Evolutionary conservation across 2,888 invertebrate species (phyloP).

Genomic region (Choristoneura rosaceana): DNA sequence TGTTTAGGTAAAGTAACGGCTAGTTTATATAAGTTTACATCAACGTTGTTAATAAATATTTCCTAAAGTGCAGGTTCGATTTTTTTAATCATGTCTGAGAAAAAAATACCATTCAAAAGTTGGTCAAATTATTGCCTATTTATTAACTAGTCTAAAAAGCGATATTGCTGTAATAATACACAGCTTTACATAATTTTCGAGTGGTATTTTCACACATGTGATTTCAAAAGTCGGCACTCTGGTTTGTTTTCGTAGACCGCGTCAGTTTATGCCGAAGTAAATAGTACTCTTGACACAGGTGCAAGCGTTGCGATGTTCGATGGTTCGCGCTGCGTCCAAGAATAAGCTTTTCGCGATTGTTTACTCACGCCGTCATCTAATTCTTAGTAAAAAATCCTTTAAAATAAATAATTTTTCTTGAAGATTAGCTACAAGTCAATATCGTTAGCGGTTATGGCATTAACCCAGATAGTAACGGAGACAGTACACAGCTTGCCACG

Average conservation of each 20-base stretch:
- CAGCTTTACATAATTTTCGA: too few species aligned
- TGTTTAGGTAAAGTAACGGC: background rate
- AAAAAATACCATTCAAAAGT: too few species aligned
- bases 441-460: slow-evolving; percentile 52
- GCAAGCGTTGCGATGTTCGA: slow-evolving; percentile 66
- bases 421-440: slow-evolving; percentile 25
- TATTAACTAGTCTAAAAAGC: too few species aligned
- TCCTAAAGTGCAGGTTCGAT: background rate
- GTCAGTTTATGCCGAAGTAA: slow-evolving; percentile 57
- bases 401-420: slow-evolving; percentile 13
- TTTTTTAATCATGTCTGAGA: too few species aligned
- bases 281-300: slow-evolving; percentile 76
- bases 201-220: too few species aligned
- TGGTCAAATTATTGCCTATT: too few species aligned
- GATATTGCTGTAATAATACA: too few species aligned
- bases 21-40: background rate
- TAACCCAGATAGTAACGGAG: slow-evolving; percentile 49
- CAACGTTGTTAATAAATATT: background rate
- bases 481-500: slow-evolving; percentile 41
- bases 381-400: background rate
- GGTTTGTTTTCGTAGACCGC: slow-evolving; percentile 22
- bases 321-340: slow-evolving; percentile 55
- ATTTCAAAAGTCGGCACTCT: background rate
- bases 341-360: slow-evolving; percentile 50
- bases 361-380: slow-evolving; percentile 41